Evolutionary conservation across 2,113 vertebrate species (phyloP).

Genomic region (Tupaia chinensis): DNA sequence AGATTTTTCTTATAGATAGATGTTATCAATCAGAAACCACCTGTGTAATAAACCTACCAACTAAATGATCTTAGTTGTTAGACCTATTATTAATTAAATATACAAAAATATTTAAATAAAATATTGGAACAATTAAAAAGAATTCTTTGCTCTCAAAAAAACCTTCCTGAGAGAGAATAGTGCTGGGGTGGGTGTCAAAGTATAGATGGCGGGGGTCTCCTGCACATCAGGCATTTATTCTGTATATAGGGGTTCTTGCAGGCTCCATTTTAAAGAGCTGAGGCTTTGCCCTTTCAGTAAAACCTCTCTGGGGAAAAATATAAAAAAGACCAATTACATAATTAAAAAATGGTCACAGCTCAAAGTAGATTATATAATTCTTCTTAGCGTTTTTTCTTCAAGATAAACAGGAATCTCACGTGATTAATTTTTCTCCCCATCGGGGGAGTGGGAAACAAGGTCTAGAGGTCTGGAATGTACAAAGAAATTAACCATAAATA

Average conservation of each 20-base stretch:
- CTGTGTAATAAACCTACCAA: background rate
- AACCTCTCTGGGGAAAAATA: background rate
- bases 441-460: background rate
- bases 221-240: background rate
- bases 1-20: background rate
- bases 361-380: background rate
- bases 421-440: background rate
- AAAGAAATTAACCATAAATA: background rate
- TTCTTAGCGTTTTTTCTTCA: conserved; percentile 26
- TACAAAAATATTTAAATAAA: background rate
- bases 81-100: background rate
- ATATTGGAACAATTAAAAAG: background rate
- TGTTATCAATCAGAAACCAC: background rate
- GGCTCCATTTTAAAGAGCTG: background rate
- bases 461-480: background rate
- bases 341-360: background rate
- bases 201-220: background rate
- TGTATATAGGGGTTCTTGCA: background rate
- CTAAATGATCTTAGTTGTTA: background rate
- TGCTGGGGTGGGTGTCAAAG: background rate
- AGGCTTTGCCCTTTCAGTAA: background rate
- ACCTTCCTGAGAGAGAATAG: background rate
- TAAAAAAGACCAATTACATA: background rate
- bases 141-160: conserved; percentile 44
- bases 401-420: background rate